These are phyloP conservation scores for Diarsia rubi DNA, from an alignment of 2,888 invertebrate genomes.

Conservation along the genomic window DNA sequence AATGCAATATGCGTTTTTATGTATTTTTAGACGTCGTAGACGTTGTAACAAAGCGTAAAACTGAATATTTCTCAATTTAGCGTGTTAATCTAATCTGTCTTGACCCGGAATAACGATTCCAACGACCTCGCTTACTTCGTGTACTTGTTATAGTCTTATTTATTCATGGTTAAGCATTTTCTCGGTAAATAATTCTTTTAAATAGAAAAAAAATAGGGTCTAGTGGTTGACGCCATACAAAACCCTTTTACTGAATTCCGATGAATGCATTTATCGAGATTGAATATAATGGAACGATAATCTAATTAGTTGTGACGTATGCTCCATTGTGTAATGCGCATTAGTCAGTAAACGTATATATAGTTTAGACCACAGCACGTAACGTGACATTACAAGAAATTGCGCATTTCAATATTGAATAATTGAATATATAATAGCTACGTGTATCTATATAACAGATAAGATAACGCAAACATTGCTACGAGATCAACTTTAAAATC, in stretches of 20 bases:
- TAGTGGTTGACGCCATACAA: constrained; percentile 13
- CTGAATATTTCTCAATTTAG: constrained; percentile 58
- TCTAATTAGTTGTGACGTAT: constrained; percentile 57
- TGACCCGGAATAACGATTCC: constrained; percentile 63
- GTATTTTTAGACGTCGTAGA: constrained; percentile 24
- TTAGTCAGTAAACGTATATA: constrained; percentile 41
- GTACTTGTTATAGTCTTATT: constrained; percentile 27
- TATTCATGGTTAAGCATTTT: constrained; percentile 31
- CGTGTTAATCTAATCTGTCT: constrained; percentile 65
- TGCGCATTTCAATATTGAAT: constrained; percentile 74
- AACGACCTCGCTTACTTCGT: constrained; percentile 46
- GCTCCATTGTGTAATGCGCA: constrained; percentile 47
- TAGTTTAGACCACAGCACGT: constrained; percentile 41
- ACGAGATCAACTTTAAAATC: constrained; percentile 41
- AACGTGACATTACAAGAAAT: constrained; percentile 67
- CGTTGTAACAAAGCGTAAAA: constrained; percentile 22
- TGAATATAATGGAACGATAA: constrained; percentile 40
- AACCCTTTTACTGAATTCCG: constrained; percentile 33
- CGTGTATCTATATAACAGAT: constrained; percentile 72
- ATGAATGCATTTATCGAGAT: constrained; percentile 26
- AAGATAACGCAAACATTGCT: constrained; percentile 69
- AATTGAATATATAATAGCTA: constrained; percentile 73
- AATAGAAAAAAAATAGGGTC: constrained; percentile 11
- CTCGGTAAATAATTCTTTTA: neutral
- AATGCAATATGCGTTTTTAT: constrained; percentile 15